Percentiles rank a stretch among this genome's conserved stretches.
These are phyloP conservation scores for Geopemphigus sp. DNA, from an alignment of 1,140 invertebrate genomes.

Conservation along the genomic window DNA sequence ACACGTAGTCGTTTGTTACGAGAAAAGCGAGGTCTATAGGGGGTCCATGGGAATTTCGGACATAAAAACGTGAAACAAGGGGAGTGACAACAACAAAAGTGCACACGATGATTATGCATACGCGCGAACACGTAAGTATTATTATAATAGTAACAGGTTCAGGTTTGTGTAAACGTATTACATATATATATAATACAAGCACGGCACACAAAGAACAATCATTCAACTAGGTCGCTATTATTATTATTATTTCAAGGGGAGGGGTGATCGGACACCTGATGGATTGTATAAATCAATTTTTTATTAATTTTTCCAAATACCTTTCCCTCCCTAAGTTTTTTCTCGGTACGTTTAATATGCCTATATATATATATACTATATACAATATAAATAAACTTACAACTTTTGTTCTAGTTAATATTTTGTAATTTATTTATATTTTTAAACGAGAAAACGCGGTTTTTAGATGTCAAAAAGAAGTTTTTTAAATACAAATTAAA, in stretches of 20 bases:
- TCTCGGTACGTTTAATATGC: neutral
- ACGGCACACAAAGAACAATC: conserved; percentile 11
- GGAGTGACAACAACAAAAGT: conserved; percentile 21
- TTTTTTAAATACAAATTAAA: no score
- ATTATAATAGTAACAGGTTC: conserved; percentile 37
- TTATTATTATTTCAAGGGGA: neutral
- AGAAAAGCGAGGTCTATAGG: conserved; percentile 1
- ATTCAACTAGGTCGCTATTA: conserved; percentile 30
- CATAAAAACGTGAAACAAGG: conserved; percentile 23
- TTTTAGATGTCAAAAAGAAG: no score
- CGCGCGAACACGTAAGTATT: neutral
- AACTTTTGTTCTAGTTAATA: no score
- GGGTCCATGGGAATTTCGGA: conserved; percentile 44
- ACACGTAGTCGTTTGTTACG: neutral
- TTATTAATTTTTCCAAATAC: neutral
- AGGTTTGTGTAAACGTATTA: neutral
- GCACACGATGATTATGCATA: neutral
- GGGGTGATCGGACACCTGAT: neutral
- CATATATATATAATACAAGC: no score
- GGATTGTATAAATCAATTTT: neutral
- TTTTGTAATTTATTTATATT: no score
- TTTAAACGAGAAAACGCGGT: no score
- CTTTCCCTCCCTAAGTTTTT: no score
- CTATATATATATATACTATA: no score
- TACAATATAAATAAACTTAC: no score